A percentile compares a stretch with the other conserved stretches of the same genome.
Evolutionary conservation across 1,140 invertebrate genomes (phyloP).

Genomic region (Apis dorsata): DNA sequence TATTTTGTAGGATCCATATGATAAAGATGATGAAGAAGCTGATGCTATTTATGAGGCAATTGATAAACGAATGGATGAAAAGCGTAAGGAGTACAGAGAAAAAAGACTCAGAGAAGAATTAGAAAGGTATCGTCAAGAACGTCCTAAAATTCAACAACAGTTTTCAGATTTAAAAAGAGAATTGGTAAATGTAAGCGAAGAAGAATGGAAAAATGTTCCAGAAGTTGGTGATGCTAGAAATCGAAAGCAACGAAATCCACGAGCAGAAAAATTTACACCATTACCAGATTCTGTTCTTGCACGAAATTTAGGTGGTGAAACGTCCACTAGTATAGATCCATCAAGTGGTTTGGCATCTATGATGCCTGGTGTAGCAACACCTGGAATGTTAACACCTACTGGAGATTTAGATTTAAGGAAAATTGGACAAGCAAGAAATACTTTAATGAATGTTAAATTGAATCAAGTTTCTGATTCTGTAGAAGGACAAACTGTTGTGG

Average conservation of each 20-base stretch:
- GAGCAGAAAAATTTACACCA: slow-evolving; percentile 98
- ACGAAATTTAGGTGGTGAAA: slow-evolving; percentile 92
- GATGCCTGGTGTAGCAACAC: slow-evolving; percentile 89
- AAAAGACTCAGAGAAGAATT: slow-evolving; percentile 92
- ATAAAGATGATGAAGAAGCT: slow-evolving; percentile 99
- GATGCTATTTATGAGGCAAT: slow-evolving; percentile 99
- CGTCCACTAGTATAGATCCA: slow-evolving; percentile 90
- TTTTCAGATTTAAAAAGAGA: slow-evolving; percentile 99
- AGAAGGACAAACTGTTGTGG: slow-evolving; percentile 98
- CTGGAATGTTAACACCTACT: slow-evolving; percentile 88
- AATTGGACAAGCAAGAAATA: slow-evolving; percentile 99
- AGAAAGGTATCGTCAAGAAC: slow-evolving; percentile 98
- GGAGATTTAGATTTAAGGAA: slow-evolving; percentile 98
- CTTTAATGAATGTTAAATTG: slow-evolving; percentile 99
- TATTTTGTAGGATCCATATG: slow-evolving; percentile 93
- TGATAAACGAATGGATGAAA: slow-evolving; percentile 99
- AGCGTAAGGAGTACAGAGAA: slow-evolving; percentile 96
- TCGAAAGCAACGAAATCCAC: slow-evolving; percentile 96
- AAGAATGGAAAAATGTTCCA: slow-evolving; percentile 98
- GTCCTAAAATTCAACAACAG: slow-evolving; percentile 99
- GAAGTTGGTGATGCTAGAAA: slow-evolving; percentile 99
- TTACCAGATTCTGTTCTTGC: slow-evolving; percentile 98
- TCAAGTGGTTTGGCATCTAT: slow-evolving; percentile 91
- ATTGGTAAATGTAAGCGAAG: slow-evolving; percentile 91
- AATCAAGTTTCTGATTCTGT: slow-evolving; percentile 99